These are phyloP conservation scores for Akabosia matsudoensis DNA, from an alignment of 1,140 invertebrate genomes.

Conservation along the genomic window DNA sequence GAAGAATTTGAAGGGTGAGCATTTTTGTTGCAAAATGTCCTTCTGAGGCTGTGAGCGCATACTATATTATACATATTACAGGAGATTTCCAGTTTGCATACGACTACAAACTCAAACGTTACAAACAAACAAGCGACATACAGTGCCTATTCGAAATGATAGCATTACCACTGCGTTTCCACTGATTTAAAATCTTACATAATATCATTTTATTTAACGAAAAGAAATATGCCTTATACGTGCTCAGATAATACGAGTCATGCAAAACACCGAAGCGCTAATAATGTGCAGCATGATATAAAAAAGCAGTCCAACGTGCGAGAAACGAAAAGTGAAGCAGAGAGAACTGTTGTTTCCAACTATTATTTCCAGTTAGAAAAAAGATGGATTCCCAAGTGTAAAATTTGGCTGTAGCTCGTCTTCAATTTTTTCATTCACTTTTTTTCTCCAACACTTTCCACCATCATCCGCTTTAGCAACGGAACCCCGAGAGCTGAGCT, in stretches of 20 bases:
- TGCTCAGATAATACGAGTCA: too few relatives aligned
- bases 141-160: too few relatives aligned
- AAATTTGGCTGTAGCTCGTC: conserved; percentile 20
- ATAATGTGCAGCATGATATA: neutral
- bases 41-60: too few relatives aligned
- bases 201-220: too few relatives aligned
- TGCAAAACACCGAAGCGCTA: neutral
- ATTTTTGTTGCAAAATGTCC: too few relatives aligned
- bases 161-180: too few relatives aligned
- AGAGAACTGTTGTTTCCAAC: neutral
- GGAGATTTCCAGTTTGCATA: too few relatives aligned
- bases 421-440: conserved; percentile 24
- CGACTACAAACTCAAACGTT: too few relatives aligned
- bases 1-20: too few relatives aligned
- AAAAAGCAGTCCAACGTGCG: neutral
- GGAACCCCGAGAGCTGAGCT: neutral
- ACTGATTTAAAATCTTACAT: neutral
- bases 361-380: neutral
- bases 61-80: too few relatives aligned
- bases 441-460: neutral
- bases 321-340: neutral
- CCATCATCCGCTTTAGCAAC: neutral
- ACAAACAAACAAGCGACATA: too few relatives aligned
- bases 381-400: conserved; percentile 15
- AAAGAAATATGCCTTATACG: too few relatives aligned